Evolutionary conservation across 2,113 vertebrate genomes (phyloP).

Genomic region (Lampris megalopsis): DNA sequence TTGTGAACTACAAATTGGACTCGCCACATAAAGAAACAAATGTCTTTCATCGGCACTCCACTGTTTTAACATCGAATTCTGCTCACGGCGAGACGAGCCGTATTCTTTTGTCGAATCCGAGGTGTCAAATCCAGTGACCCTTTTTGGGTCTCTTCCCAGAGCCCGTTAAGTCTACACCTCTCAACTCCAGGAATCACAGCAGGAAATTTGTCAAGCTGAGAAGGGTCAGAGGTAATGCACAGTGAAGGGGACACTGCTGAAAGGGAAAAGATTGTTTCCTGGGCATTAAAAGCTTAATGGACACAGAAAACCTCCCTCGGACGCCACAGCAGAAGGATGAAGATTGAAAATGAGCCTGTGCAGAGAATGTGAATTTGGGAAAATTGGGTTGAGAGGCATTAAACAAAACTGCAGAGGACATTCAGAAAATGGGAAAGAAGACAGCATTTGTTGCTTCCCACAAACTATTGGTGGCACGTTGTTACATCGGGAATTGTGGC

Average conservation of each 20-base stretch:
- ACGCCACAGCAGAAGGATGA: slow-evolving; percentile 44
- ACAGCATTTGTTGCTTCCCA: slow-evolving; percentile 16
- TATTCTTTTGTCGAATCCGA: slow-evolving; percentile 45
- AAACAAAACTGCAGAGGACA: slow-evolving; percentile 29
- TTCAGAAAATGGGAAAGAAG: slow-evolving; percentile 13
- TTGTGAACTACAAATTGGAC: not conserved
- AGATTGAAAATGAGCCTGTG: slow-evolving; percentile 54
- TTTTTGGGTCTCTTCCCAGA: slow-evolving; percentile 32
- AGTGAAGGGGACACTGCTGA: slow-evolving; percentile 47
- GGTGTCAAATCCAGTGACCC: slow-evolving; percentile 49
- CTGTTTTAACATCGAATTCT: slow-evolving; percentile 19
- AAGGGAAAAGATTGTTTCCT: slow-evolving; percentile 59
- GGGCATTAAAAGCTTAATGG: slow-evolving; percentile 68
- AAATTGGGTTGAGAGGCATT: not conserved
- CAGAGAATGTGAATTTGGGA: slow-evolving; percentile 42
- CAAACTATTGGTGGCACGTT: slow-evolving; percentile 21
- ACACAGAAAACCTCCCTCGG: slow-evolving; percentile 56
- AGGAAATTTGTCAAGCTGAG: slow-evolving; percentile 40
- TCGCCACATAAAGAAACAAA: slow-evolving; percentile 14
- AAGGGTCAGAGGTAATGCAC: slow-evolving; percentile 49
- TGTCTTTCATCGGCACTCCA: not conserved
- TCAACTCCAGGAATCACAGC: slow-evolving; percentile 57
- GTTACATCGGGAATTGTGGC: slow-evolving; percentile 10
- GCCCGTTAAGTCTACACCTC: slow-evolving; percentile 52
- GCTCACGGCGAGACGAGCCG: slow-evolving; percentile 5